Base-by-base conservation (phyloP, 2,888 invertebrate species). In the Terebella lapidaria region DNA sequence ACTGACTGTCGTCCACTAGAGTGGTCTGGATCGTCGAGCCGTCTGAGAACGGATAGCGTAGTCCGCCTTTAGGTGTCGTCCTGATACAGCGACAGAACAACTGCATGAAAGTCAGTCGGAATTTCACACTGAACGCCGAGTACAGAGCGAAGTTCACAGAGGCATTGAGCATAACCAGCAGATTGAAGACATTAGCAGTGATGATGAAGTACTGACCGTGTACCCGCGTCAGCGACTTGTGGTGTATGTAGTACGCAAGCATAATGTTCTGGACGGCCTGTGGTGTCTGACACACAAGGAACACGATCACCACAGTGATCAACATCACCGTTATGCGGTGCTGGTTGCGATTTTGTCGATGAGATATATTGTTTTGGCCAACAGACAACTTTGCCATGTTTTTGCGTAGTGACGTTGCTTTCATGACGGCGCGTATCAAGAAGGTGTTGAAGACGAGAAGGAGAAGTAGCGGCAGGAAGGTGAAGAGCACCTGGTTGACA, bases 141-240 rank as follows among this genome's bases (percentile, higher is more conserved):
- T 90, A 90, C 62, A 90, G 83, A 68, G 90, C 82, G 79, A 90
- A 90, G 81, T 90, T 90, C 54, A 86, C 86, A 0, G 89, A 87
- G 4, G 89, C 87, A 80, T 90, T 89, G 59, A 89, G 81, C 60
- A 87, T 85, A 25, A 87, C 84, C 59, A 90, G 81, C 53, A 89
- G 83, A 76, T 90, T 90, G 75, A 86, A 87, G 52, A 89, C 83
- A 79, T 89, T 89, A 24, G 88, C 88, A n/a, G 88, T 81, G 54
- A 79, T 77, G 54, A 56, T 62, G 2, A 74, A 45, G 24, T 67
- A 64, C 55, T 70, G 70, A 3, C 52, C 24, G 1, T 25, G 18
- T 5, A 29, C 54, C 18, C 42, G 5, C 18, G 52, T 63, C 25
- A 65, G 25, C n/a, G 52, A 24, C 27, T 20, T n/a, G 66, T 63